Percentiles rank a stretch among this genome's conserved stretches.
These are phyloP conservation scores for Dilophus febrilis DNA, from an alignment of 2,888 invertebrate genomes.

Conservation along the genomic window DNA sequence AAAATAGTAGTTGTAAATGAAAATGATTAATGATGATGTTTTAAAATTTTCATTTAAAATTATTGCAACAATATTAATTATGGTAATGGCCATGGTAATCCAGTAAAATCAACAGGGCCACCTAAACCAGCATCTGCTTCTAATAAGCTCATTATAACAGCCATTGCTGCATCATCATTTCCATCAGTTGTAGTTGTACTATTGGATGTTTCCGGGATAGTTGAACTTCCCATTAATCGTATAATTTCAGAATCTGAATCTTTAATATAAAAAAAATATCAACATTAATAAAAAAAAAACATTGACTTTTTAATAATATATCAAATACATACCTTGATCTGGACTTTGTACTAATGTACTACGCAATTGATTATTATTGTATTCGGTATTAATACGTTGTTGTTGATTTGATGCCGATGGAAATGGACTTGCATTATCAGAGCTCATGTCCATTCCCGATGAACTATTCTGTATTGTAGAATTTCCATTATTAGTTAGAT, in stretches of 20 bases:
- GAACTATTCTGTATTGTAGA: constrained; percentile 8
- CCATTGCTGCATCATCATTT: constrained; percentile 81
- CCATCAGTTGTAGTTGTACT: constrained; percentile 41
- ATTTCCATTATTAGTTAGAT: constrained; percentile 4
- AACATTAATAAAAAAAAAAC: background rate
- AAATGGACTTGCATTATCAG: constrained; percentile 7
- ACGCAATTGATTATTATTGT: constrained; percentile 18
- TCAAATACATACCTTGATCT: constrained; percentile 13
- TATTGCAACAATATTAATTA: constrained; percentile 6
- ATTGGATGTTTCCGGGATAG: constrained; percentile 15
- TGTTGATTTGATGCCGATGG: background rate
- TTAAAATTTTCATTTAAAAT: no score
- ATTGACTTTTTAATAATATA: no score
- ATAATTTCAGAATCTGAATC: constrained; percentile 35
- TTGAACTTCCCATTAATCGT: constrained; percentile 36
- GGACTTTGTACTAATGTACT: constrained; percentile 23
- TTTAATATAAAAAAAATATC: background rate
- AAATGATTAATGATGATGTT: no score
- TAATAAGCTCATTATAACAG: constrained; percentile 76
- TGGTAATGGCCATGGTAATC: constrained; percentile 49
- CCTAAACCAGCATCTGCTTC: constrained; percentile 81
- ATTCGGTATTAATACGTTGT: constrained; percentile 11
- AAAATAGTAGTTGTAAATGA: no score
- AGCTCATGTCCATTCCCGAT: constrained; percentile 9
- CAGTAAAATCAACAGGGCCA: constrained; percentile 72